A percentile compares a stretch with the other conserved stretches of the same genome.
These are phyloP conservation scores for Hyles lineata DNA, from an alignment of 2,888 invertebrate genomes.

Conservation along the genomic window DNA sequence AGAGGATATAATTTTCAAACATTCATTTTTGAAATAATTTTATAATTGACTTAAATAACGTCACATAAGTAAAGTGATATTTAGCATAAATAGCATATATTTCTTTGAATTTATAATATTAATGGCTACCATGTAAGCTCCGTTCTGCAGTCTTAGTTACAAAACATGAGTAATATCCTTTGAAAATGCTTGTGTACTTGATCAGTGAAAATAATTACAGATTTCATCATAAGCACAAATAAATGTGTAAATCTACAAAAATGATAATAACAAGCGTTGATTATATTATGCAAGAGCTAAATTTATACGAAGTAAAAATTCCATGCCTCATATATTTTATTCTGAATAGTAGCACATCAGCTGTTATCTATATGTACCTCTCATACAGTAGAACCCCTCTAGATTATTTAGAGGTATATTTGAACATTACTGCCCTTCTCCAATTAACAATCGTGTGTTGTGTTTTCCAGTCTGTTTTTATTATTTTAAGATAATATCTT, in stretches of 20 bases:
- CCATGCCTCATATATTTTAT: constrained; percentile 70
- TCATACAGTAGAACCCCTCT: constrained; percentile 60
- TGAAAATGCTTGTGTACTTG: constrained; percentile 26
- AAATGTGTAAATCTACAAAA: constrained; percentile 79
- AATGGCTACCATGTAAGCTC: not conserved
- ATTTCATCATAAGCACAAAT: constrained; percentile 46
- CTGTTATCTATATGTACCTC: constrained; percentile 57
- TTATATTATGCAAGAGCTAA: constrained; percentile 42
- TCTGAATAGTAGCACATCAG: constrained; percentile 70
- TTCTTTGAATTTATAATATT: no score
- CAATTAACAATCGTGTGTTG: not conserved
- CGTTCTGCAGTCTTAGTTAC: not conserved
- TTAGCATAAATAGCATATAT: no score
- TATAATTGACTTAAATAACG: no score
- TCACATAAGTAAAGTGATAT: no score
- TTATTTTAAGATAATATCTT: not conserved
- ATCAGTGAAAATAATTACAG: constrained; percentile 37
- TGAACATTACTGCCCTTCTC: not conserved
- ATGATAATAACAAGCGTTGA: constrained; percentile 43
- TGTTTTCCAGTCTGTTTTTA: not conserved
- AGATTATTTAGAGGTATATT: constrained; percentile 34
- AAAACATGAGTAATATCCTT: not conserved
- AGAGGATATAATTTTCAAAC: no score
- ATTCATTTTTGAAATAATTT: no score
- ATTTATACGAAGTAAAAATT: constrained; percentile 49